Conservation (phyloP, 1,140 invertebrate species). For the Panonychus citri region DNA sequence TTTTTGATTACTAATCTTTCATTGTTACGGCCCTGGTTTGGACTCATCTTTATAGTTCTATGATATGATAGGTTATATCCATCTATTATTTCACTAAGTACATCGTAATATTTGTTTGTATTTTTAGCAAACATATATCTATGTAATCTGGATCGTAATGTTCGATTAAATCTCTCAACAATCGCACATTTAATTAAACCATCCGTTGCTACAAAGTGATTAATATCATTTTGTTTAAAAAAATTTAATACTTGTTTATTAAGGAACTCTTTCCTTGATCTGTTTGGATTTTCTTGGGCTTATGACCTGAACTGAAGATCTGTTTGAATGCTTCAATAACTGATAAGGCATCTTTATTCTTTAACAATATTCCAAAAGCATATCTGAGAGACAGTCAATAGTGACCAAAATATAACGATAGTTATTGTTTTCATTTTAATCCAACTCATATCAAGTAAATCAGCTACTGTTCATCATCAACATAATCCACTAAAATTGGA, state of each 20-base stretch:
- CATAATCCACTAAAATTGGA: too few relatives aligned
- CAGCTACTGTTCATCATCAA: too few relatives aligned
- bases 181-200: constrained; percentile 23
- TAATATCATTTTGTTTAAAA: constrained; percentile 20
- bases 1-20: background rate
- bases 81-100: background rate
- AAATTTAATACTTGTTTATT: constrained; percentile 16
- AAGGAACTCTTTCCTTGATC: constrained; percentile 6
- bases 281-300: constrained; percentile 3
- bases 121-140: background rate
- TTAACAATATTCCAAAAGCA: too few relatives aligned
- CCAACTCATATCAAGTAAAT: too few relatives aligned
- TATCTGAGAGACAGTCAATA: too few relatives aligned
- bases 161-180: constrained; percentile 25
- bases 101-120: background rate
- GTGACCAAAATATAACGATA: too few relatives aligned
- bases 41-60: background rate
- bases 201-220: constrained; percentile 23
- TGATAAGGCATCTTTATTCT: too few relatives aligned
- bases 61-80: constrained; percentile 15
- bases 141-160: constrained; percentile 16
- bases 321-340: too few relatives aligned
- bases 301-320: too few relatives aligned
- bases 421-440: too few relatives aligned
- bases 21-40: background rate